Base-by-base conservation (phyloP, 2,113 vertebrate genomes). In the Heptranchias perlo region DNA sequence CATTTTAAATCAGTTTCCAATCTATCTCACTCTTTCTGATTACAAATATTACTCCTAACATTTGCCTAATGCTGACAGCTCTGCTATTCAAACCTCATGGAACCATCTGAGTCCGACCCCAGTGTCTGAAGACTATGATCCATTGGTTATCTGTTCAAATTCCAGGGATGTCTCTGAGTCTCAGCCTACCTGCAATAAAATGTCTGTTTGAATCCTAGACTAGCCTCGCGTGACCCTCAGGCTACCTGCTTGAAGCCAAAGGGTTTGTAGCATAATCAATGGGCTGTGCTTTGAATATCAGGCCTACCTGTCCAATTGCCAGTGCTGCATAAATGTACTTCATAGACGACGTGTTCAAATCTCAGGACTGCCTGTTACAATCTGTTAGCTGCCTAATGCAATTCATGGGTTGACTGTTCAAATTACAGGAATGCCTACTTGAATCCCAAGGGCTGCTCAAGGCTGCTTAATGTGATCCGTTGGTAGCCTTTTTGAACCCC, bases 361-460 rank as follows among this genome's bases (percentile, higher is more conserved):
- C 93, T 69, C 93, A 47, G 39, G 62, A 5, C 61, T 21, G 62
- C 64, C 44, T 49, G 39, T 95, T 67, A 44, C 49, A 95, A 95
- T 94, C n/a, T 52, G 65, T 69, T 47, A 95, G 65, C 65, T 95
- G 94, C 65, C 64, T 52, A 94, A 67, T 94, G 62, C 44, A 94
- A 69, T 94, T 47, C 65, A 69, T 52, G 23, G 25, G 44, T 69
- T 95, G 94, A 52, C 94, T 49, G 94, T 95, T 95, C 28, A 69
- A 69, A 95, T 95, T 49, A 95, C 25, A 69, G 94, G 94, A 69
- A 73, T 52, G 44, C 65, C 49, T 49, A 47, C 64, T 95, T 69
- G 39, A 95, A 69, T 67, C 94, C 93, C 39, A 65, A 49, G 93
- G 23, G n/a, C 69, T 94, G 64, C 87, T 58, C 87, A 35, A 58